These are phyloP conservation scores for Capricornis sumatraensis DNA, from an alignment of 2,113 vertebrate species.

Conservation along the genomic window DNA sequence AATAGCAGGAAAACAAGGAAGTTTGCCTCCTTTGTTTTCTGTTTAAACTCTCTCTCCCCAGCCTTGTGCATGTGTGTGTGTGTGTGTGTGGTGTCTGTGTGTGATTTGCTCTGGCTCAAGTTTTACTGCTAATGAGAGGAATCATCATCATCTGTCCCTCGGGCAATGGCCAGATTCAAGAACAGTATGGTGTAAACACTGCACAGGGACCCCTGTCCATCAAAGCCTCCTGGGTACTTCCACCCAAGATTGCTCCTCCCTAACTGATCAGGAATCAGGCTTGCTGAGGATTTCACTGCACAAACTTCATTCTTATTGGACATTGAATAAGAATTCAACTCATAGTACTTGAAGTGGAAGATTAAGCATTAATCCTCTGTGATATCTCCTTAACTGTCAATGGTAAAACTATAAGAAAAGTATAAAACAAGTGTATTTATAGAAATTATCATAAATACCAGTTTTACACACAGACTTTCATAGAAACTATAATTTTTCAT, in stretches of 20 bases:
- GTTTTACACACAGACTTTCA: conserved; percentile 60
- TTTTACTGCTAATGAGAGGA: neutral
- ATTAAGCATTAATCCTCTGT: neutral
- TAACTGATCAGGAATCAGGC: neutral
- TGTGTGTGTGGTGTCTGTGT: neutral
- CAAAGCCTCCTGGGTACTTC: neutral
- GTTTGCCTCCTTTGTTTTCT: neutral
- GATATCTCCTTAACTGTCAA: neutral
- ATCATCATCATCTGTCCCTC: neutral
- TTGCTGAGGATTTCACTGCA: neutral
- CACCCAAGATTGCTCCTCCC: neutral
- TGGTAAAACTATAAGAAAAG: neutral
- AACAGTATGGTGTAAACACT: neutral
- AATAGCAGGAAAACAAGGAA: neutral
- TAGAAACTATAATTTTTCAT: conserved; percentile 72
- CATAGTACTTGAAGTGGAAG: neutral
- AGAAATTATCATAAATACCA: conserved; percentile 16
- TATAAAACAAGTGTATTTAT: neutral
- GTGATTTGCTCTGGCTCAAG: neutral
- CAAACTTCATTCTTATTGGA: neutral
- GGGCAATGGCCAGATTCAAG: conserved; percentile 20
- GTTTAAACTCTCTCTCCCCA: neutral
- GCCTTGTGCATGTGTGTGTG: neutral
- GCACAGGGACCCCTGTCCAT: neutral
- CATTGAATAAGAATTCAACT: conserved; percentile 16